A percentile compares a stretch with the other conserved stretches of the same genome.
These are phyloP conservation scores for Pygathrix nemaeus DNA, from an alignment of 2,113 vertebrate species.

Conservation along the genomic window DNA sequence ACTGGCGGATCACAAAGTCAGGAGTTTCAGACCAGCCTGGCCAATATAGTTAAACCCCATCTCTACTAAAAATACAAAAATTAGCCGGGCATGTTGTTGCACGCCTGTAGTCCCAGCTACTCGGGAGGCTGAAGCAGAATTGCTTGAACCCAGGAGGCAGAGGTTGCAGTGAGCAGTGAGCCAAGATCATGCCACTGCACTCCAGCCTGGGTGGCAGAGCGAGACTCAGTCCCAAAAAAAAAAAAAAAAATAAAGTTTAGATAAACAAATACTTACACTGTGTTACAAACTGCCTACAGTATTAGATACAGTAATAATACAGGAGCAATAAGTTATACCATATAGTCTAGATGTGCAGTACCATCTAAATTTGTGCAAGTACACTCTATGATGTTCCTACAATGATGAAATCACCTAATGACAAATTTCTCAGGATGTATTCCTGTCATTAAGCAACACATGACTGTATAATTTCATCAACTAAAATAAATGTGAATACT, in stretches of 20 bases:
- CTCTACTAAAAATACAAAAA: too few species aligned
- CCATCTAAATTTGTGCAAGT: neutral
- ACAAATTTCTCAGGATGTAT: neutral
- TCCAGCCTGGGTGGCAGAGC: too few species aligned
- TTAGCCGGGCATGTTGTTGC: too few species aligned
- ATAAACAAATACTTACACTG: neutral
- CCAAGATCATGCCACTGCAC: too few species aligned
- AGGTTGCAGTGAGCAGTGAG: too few species aligned
- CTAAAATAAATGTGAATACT: constrained; percentile 32
- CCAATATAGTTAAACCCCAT: too few species aligned
- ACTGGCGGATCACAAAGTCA: too few species aligned
- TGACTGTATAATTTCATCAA: neutral
- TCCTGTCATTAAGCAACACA: neutral
- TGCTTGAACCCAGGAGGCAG: too few species aligned
- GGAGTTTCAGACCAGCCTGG: too few species aligned
- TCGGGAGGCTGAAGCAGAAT: too few species aligned
- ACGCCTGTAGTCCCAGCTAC: too few species aligned
- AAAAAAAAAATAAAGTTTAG: neutral
- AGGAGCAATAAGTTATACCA: neutral
- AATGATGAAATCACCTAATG: neutral
- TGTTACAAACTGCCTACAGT: neutral
- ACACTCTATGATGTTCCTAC: neutral
- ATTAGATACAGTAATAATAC: neutral
- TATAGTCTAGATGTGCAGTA: neutral
- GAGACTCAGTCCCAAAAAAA: too few species aligned